phyloP scores from a whole-genome alignment of 2,113 vertebrate species.

The Lamprologus callipterus region DNA sequence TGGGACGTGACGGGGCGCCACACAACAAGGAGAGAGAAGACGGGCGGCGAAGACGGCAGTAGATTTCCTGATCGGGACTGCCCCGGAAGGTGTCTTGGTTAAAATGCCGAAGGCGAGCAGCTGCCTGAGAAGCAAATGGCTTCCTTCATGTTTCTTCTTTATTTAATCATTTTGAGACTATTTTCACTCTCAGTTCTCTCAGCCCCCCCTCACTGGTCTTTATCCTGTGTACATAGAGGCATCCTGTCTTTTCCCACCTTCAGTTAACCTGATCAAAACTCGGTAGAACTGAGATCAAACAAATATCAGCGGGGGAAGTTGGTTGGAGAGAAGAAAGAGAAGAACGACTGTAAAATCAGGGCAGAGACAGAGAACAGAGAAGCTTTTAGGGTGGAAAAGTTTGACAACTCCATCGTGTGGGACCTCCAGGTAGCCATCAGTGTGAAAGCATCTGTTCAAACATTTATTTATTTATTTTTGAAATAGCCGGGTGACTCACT shows the following conservation, averaged over 20 bases:
- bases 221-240: neutral
- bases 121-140: neutral
- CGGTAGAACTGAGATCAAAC: slow-evolving; percentile 11
- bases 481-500: slow-evolving; percentile 28
- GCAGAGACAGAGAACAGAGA: neutral
- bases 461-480: neutral
- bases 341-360: neutral
- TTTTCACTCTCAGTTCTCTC: neutral
- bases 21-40: neutral
- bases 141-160: neutral
- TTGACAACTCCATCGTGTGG: neutral
- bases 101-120: fast-evolving
- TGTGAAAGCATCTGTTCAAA: neutral
- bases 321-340: neutral
- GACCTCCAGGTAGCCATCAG: neutral
- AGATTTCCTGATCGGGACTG: neutral
- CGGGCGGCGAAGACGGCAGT: fast-evolving
- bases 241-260: neutral
- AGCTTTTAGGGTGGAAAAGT: neutral
- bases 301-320: neutral
- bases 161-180: neutral
- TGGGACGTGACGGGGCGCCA: fast-evolving
- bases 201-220: neutral
- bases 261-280: slow-evolving; percentile 45
- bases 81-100: neutral